Evolutionary conservation across 1,140 invertebrate genomes (phyloP), one percentile per base, ranked within the genome.

Genomic region (Nasonia giraulti): DNA sequence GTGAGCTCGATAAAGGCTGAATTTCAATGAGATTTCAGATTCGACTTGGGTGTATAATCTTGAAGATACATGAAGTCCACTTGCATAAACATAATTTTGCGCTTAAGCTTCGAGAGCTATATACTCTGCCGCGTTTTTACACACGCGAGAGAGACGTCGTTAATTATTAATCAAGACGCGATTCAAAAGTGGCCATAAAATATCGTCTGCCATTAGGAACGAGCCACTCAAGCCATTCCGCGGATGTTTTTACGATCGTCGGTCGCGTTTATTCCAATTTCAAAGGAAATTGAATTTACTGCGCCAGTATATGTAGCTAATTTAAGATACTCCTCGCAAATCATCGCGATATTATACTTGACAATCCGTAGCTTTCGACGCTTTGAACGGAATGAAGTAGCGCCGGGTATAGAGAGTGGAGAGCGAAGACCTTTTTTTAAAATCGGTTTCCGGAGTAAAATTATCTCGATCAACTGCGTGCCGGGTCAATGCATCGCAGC

Each of bases 371-470:
- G 33, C 55, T 62, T 62, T 62, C 55, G 55, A 62, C 55, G 50
- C 50, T 4, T 62, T 20, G 4, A 3, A n/a, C 20, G 55, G n/a
- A 62, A 62, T n/a, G 17, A 62, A 62, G n/a, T 62, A 62, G 55
- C 6, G 37, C 37, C 7, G 55, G 20, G 50, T 55, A 55, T 20
- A 17, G n/a, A 17, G n/a, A 62, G 17, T 2, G 17, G 20, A 62
- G 55, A 62, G 14, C 2, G 2, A 6, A 7, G 55, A 2, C 5
- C 55, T n/a, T 71, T 73, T 75, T 55, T 73, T 66, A 40, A 75
- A 55, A 76, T 68, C 44, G 0, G 74, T 76, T 77, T 83, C 75
- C 75, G 82, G 66, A 6, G 62, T 71, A 77, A 83, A 77, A 69
- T 69, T 78, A 83, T 83, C 47, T 68, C 33, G 31, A 76, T 82